Conservation (phyloP, 2,797 vertebrate genomes). For the Ctenochaetus hawaiiensis region DNA sequence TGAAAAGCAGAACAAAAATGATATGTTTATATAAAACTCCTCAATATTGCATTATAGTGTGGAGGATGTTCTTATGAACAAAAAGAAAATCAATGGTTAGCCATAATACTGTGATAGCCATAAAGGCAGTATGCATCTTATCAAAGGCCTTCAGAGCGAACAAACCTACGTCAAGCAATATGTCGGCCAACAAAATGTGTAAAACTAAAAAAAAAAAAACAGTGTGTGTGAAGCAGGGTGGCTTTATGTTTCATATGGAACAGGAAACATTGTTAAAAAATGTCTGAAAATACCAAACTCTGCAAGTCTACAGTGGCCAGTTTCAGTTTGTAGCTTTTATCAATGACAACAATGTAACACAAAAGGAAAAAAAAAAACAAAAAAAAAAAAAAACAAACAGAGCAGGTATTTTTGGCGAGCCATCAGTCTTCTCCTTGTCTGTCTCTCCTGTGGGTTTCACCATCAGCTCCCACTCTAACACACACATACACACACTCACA, state of each 20-base stretch:
- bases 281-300: constrained; percentile 41
- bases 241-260: constrained; percentile 32
- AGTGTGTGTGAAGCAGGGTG: background rate
- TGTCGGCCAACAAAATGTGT: constrained; percentile 26
- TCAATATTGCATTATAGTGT: constrained; percentile 42
- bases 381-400: constrained; percentile 63
- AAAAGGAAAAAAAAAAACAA: constrained; percentile 58
- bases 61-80: constrained; percentile 46
- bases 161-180: constrained; percentile 28
- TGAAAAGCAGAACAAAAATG: constrained; percentile 54
- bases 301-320: constrained; percentile 53
- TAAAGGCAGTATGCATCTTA: constrained; percentile 32
- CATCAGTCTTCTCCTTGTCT: constrained; percentile 72
- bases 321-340: constrained; percentile 69
- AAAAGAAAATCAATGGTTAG: constrained; percentile 60
- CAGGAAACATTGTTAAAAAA: constrained; percentile 9
- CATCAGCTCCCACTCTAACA: constrained; percentile 68
- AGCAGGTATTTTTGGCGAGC: constrained; percentile 78
- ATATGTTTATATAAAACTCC: constrained; percentile 67
- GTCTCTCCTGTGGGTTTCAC: constrained; percentile 75
- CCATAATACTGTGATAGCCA: constrained; percentile 44
- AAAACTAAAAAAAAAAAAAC: background rate
- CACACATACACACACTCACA: constrained; percentile 23
- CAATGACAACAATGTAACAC: constrained; percentile 71
- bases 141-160: constrained; percentile 41